These are phyloP conservation scores for Nephrotoma flavescens DNA, from an alignment of 2,888 invertebrate genomes.

Conservation along the genomic window DNA sequence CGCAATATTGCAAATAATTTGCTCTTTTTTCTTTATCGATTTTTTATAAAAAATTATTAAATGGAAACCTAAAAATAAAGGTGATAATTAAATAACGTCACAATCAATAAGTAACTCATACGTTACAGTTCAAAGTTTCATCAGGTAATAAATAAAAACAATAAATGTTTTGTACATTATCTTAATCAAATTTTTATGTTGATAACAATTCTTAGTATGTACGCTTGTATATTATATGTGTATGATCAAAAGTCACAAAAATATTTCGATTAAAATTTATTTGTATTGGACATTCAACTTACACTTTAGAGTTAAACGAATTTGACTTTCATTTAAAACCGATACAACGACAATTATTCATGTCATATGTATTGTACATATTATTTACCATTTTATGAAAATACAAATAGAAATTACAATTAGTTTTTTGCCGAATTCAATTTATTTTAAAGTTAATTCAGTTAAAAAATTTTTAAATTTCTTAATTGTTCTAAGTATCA, in stretches of 20 bases:
- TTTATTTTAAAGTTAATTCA: no score
- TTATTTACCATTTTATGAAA: no score
- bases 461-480: no score
- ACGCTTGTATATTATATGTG: not conserved
- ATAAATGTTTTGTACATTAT: not conserved
- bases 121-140: not conserved
- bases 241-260: not conserved
- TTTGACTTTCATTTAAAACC: not conserved
- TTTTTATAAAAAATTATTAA: not conserved
- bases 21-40: not conserved
- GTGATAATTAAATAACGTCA: not conserved
- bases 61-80: not conserved
- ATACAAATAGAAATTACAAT: no score
- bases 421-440: no score
- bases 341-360: not conserved
- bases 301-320: not conserved
- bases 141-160: not conserved
- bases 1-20: not conserved
- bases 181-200: not conserved
- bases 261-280: not conserved
- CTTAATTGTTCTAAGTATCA: no score
- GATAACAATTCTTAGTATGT: no score
- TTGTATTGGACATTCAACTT: not conserved
- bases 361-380: no score
- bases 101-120: not conserved